phyloP scores from a whole-genome alignment of 2,113 vertebrate species.

The Todiramphus chloris region DNA sequence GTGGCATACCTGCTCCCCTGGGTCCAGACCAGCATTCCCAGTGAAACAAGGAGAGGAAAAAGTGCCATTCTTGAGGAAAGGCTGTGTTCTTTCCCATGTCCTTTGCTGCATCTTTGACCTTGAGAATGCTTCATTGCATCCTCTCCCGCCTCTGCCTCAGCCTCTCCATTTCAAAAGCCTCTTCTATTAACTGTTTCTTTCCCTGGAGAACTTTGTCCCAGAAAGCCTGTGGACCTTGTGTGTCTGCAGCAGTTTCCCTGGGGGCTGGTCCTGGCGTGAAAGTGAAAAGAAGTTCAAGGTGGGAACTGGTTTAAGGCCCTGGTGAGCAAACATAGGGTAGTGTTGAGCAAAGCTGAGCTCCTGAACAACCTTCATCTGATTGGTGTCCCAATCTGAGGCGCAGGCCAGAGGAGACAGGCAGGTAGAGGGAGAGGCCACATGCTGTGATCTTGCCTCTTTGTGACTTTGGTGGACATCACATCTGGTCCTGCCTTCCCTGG shows the following conservation, averaged over 20 bases:
- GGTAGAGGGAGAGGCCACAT: neutral
- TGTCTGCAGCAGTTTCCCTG: neutral
- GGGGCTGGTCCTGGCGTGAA: neutral
- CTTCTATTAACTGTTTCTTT: neutral
- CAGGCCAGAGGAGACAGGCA: neutral
- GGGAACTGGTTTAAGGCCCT: neutral
- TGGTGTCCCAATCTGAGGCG: accelerated
- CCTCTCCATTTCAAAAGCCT: neutral
- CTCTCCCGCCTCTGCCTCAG: neutral
- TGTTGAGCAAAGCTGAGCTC: neutral
- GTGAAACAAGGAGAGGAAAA: neutral
- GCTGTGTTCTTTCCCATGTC: neutral
- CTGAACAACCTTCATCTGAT: neutral
- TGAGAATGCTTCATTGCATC: neutral
- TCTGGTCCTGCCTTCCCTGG: neutral
- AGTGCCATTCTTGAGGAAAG: neutral
- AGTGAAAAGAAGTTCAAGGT: neutral
- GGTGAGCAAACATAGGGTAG: neutral
- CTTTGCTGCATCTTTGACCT: neutral
- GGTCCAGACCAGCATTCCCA: neutral
- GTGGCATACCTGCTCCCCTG: accelerated
- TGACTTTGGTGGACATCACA: neutral
- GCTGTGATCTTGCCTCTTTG: neutral
- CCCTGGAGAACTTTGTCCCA: neutral
- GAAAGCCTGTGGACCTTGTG: neutral